Base-by-base conservation (phyloP, 2,888 invertebrate species). In the Asteroscopus sphinx region DNA sequence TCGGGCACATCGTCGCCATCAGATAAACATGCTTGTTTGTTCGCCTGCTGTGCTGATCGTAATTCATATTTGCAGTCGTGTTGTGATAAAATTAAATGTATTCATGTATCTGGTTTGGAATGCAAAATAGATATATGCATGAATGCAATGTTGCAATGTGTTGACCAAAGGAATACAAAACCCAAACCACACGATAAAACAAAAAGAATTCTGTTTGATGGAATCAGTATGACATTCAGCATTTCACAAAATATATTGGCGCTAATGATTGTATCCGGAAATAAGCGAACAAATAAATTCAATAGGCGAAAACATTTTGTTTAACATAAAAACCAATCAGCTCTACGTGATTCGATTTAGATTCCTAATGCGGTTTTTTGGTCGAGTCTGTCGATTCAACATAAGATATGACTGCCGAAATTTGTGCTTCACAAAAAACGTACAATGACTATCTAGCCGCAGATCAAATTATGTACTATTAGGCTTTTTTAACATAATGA, bases 311-410 rank as follows among this genome's bases (percentile, higher is more conserved):
- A 84, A 85, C 82, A 80, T 81, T 74, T 78, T 71, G 77, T 76
- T 82, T 86, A 86, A 87, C 83, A 70, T 76, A 82, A 86, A 85
- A 90, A 86, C 81, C 82, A 84, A 91, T 88, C 82, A 73, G 66
- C 56, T 74, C 77, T 83, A 91, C 92, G 91, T 91, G 92, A 90
- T 88, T 92, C 88, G 84, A 92, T 92, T 91, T 87, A 84, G 78
- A 83, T 85, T 86, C 79, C 72, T 81, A 80, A 81, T 81, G 81
- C 81, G 61, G 80, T 87, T 88, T 88, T 88, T 87, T 84, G 65
- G 61, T 48, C 49, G 56, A 64, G 70, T 64, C 76, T 76, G 67
- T 66, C 65, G 81, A 85, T 81, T 81, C 68, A 45, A 67, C 75
- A 79, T 84, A 76, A 81, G 83, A 85, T 86, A 87, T 82, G 79